These are phyloP conservation scores for Bellardia bayeri DNA, from an alignment of 2,888 invertebrate genomes.

Conservation along the genomic window DNA sequence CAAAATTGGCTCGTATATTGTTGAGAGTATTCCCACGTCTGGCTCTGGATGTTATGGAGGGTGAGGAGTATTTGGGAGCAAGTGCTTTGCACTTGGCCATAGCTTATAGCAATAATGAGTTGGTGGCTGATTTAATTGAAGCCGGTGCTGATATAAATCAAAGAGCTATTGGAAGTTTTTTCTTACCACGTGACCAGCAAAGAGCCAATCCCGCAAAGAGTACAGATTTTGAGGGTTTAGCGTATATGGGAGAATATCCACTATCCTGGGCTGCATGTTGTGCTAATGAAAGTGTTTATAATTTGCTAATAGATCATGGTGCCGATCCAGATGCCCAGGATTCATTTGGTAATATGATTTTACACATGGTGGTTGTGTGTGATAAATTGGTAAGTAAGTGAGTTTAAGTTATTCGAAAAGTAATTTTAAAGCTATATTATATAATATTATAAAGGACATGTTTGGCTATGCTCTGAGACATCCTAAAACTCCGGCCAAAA, in stretches of 20 bases:
- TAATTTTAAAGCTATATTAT: neutral
- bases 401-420: neutral
- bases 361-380: conserved; percentile 99
- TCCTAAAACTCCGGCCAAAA: conserved; percentile 96
- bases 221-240: conserved; percentile 98
- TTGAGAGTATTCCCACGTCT: conserved; percentile 96
- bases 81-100: conserved; percentile 98
- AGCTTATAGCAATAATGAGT: conserved; percentile 97
- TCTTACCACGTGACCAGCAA: conserved; percentile 97
- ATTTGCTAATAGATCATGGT: conserved; percentile 94
- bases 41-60: conserved; percentile 97
- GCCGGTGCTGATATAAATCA: conserved; percentile 96
- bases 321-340: conserved; percentile 98
- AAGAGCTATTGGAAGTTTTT: conserved; percentile 97
- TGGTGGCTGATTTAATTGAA: conserved; percentile 96
- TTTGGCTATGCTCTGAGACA: conserved; percentile 98
- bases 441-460: conserved; percentile 90
- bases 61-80: conserved; percentile 98
- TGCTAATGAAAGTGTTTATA: conserved; percentile 98
- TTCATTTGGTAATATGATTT: conserved; percentile 98
- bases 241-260: conserved; percentile 98
- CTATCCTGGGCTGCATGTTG: conserved; percentile 99
- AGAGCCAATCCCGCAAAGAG: conserved; percentile 89
- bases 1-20: conserved; percentile 92
- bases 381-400: conserved; percentile 93